Conservation (phyloP, 2,113 vertebrate species). For the Galeopterus variegatus region DNA sequence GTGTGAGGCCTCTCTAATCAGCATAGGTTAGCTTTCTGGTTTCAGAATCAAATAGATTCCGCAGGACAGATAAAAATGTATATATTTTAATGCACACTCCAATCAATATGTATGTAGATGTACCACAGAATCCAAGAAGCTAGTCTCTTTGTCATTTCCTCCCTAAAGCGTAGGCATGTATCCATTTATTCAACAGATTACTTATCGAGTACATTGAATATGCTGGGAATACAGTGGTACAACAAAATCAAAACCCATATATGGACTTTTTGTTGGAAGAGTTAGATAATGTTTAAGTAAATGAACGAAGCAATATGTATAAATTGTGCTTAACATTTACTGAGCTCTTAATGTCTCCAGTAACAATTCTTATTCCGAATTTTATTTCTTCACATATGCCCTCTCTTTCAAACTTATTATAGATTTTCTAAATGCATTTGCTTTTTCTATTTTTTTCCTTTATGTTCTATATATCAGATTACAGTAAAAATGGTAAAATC, state of each 20-base stretch:
- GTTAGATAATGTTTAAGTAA: background rate
- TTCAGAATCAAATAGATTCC: background rate
- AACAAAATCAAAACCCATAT: background rate
- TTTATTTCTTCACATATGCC: background rate
- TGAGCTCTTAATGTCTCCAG: background rate
- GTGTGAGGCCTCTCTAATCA: background rate
- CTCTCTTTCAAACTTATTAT: background rate
- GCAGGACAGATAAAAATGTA: background rate
- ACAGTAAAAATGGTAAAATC: background rate
- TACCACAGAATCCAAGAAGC: background rate
- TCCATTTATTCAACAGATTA: background rate
- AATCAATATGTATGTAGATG: background rate
- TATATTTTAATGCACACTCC: background rate
- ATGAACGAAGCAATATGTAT: background rate
- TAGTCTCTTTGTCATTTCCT: background rate
- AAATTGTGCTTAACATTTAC: background rate
- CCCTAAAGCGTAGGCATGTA: background rate
- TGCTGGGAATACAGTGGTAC: background rate
- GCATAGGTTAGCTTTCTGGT: background rate
- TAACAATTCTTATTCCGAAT: background rate
- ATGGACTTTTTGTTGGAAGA: background rate
- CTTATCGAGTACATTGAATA: background rate
- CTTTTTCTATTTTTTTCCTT: background rate
- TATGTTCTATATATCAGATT: background rate
- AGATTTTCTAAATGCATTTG: background rate